Base-by-base conservation (phyloP, 1,140 invertebrate genomes). In the Drosophila mauritiana region DNA sequence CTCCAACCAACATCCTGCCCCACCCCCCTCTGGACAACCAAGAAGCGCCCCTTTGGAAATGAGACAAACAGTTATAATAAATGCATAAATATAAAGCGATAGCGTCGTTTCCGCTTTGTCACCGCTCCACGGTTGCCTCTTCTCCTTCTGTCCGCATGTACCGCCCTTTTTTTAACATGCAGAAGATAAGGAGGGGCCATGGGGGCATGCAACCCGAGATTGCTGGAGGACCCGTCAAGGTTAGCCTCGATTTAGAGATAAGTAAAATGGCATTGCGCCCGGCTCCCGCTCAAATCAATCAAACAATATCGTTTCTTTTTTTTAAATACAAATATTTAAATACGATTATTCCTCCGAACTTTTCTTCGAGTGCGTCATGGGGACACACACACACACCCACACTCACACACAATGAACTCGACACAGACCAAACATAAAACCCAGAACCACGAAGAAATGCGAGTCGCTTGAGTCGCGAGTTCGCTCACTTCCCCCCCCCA, bases 361-460 rank as follows among this genome's bases (percentile, higher is more conserved):
- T 59, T 56, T 56, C 11, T 11, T 7, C 20, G 5, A 45, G 61
- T 58, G 36, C 36, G 43, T 15, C 22, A 62, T 68, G 79, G 76
- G 77, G 79, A 31, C 20, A 22, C 20, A 22, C 20, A 22, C 20
- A 22, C 20, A 22, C 20, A 22, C 20, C 2, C 2, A 22, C 20
- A 22, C 20, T 2, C 20, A 22, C 3, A 22, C 20, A 10, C 7
- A 74, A 55, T 40, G 34, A 53, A 58, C 52, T 56, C 76, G 76
- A 73, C 77, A 73, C 49, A 67, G 51, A 55, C 51, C 59, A 63
- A 75, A 68, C 73, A 76, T 67, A 76, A 56, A 76, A 43, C 25
- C 27, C 27, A 36, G 10, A 27, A 42, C 31, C 20, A 1, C 20
- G 25, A 45, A 43, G 59, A 52, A 37, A 37, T 37, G 51, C 1